These are phyloP conservation scores for Nicator chloris DNA, from an alignment of 2,113 vertebrate genomes.

Conservation along the genomic window DNA sequence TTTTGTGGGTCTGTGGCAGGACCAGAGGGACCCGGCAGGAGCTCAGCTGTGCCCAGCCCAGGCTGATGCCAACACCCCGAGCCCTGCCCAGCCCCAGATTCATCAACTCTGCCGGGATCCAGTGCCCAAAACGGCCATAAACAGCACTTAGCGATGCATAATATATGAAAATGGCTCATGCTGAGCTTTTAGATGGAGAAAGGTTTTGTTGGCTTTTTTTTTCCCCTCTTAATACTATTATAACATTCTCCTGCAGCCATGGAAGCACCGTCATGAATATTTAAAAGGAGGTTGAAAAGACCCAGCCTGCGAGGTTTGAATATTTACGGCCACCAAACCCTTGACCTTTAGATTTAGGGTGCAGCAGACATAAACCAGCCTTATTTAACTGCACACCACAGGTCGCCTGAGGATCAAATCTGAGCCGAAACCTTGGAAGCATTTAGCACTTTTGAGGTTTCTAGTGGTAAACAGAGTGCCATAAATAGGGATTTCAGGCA, in stretches of 20 bases:
- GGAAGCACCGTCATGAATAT: conserved; percentile 4
- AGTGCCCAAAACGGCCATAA: neutral
- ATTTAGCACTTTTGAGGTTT: neutral
- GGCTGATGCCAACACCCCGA: neutral
- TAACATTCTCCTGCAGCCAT: neutral
- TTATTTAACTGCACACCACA: neutral
- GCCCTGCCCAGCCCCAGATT: neutral
- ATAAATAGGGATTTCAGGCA: neutral
- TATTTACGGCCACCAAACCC: neutral
- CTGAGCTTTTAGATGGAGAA: conserved; percentile 8
- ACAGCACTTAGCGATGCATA: neutral
- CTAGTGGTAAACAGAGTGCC: neutral
- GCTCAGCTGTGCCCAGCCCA: neutral
- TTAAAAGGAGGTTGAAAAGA: conserved; percentile 9
- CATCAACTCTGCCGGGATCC: neutral
- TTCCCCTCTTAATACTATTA: neutral
- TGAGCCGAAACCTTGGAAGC: neutral
- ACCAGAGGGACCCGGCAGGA: neutral
- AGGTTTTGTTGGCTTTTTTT: neutral
- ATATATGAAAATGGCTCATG: neutral
- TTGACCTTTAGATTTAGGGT: conserved; percentile 13
- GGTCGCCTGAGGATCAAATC: neutral
- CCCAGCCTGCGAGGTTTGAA: neutral
- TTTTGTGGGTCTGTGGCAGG: neutral
- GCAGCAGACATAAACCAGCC: neutral